These are phyloP conservation scores for Bombus balteatus DNA, from an alignment of 1,140 invertebrate species.

Conservation along the genomic window DNA sequence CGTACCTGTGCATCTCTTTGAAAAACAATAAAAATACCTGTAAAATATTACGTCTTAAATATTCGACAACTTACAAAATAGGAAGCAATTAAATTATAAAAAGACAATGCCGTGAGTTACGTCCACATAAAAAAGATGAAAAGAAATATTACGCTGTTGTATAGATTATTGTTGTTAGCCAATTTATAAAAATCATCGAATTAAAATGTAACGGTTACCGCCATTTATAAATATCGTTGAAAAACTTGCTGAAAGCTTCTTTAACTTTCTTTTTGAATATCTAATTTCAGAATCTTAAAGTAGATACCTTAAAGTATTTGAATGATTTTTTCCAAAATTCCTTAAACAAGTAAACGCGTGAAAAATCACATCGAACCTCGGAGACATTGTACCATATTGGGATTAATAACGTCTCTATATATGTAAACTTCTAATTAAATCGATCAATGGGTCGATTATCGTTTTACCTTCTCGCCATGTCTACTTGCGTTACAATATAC, in stretches of 20 bases:
- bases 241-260: neutral
- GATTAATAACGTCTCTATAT: neutral
- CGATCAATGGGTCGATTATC: neutral
- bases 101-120: no score
- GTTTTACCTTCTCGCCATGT: slow-evolving; percentile 43
- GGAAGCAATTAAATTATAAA: no score
- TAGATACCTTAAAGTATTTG: neutral
- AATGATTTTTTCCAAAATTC: neutral
- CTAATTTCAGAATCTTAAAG: neutral
- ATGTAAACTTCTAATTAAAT: neutral
- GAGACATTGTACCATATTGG: neutral
- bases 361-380: no score
- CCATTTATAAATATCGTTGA: neutral
- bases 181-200: neutral
- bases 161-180: neutral
- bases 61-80: no score
- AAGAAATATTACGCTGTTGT: neutral
- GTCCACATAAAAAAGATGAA: no score
- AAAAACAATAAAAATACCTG: no score
- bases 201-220: neutral
- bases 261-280: neutral
- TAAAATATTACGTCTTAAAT: no score
- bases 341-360: no score
- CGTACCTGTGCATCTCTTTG: no score
- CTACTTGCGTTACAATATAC: neutral